Base-by-base conservation (phyloP, 2,888 invertebrate genomes). In the Phymatocera aterrima region DNA sequence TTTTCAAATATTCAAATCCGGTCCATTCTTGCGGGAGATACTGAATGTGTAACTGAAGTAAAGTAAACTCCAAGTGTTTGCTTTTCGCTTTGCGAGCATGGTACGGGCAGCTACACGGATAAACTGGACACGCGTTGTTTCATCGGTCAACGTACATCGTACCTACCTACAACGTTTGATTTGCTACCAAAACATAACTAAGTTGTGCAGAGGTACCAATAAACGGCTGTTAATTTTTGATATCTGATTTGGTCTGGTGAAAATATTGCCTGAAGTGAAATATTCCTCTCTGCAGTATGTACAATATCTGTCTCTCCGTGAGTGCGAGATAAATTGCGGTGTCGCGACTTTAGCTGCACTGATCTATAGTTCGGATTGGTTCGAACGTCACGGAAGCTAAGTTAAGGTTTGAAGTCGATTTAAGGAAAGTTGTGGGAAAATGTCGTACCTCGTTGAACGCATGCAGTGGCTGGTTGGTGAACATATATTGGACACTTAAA, bases 391-490 rank as follows among this genome's bases (percentile, higher is more conserved):
- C n/a, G n/a, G n/a, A 34, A 34, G 6, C 8, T n/a, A 28, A 28
- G 28, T 57, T 4, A 4, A 3, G 21, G 28, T 10, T 57, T 15
- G 3, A 54, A 57, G 28, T 57, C 18, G 28, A 57, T 37, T 3
- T n/a, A 1, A 28, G 68, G 68, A 28, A 40, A 24, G 15, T 43
- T 24, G 8, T 21, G 21, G 5, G 6, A 15, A 68, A 43, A 31
- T 51, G 5, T 72, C 4, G 51, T 51, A 18, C 31, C 12, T 51
- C 72, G 72, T 51, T 51, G 6, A 72, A 72, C 48, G 72, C 51
- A 72, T 21, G 21, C 72, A 51, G 48, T 34, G 72, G 72, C 72
- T 72, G 72, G 72, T 72, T 72, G 28, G 34, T 72, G 51, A 34
- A 37, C 51, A 72, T 12, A 34, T n/a, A 21, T 40, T 24, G 43